These are phyloP conservation scores for Pseudorhombus dupliciocellatus DNA, from an alignment of 2,113 vertebrate genomes.

Conservation along the genomic window DNA sequence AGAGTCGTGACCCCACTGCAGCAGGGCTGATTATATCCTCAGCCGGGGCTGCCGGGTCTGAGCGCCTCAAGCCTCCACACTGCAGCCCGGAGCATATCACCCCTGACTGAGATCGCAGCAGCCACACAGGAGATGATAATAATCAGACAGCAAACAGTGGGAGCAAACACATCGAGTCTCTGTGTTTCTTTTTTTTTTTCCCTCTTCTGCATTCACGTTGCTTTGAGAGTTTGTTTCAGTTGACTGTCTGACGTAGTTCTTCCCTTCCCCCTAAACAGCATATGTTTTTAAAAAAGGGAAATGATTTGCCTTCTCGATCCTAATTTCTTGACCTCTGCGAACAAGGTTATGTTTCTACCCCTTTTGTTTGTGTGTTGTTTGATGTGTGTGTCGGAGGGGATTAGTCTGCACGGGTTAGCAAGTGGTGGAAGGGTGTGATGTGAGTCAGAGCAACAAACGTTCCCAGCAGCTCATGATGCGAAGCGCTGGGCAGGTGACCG, in stretches of 20 bases:
- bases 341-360: no score
- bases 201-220: neutral
- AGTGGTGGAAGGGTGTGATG: no score
- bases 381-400: no score
- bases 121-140: conserved; percentile 26
- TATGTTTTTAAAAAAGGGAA: no score
- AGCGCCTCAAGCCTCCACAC: conserved; percentile 37
- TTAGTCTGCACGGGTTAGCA: no score
- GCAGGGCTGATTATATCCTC: conserved; percentile 65
- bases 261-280: no score
- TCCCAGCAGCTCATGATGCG: neutral
- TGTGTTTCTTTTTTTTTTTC: neutral
- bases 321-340: no score
- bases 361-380: no score
- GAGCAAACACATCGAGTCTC: neutral
- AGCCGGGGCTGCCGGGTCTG: conserved; percentile 38
- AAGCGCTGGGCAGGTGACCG: conserved; percentile 55
- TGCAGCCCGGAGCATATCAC: conserved; percentile 40
- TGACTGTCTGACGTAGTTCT: neutral
- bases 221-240: neutral
- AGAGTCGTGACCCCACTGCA: conserved; percentile 72
- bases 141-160: conserved; percentile 25
- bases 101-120: conserved; percentile 50
- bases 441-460: neutral
- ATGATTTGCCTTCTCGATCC: no score